These are phyloP conservation scores for Campoplex capitator DNA, from an alignment of 2,888 invertebrate genomes.

Conservation along the genomic window DNA sequence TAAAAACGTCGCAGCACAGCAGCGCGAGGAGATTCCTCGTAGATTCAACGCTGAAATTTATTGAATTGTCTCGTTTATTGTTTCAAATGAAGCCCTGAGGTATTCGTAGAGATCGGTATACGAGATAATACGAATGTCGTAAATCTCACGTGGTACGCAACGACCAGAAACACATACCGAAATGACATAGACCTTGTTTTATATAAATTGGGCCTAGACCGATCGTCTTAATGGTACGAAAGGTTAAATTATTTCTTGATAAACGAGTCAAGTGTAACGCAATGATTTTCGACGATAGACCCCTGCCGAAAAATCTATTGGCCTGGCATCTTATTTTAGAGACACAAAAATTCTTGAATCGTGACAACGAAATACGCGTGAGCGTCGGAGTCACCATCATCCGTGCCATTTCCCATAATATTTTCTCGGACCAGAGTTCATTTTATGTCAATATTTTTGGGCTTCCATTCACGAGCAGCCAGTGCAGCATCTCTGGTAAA, in stretches of 20 bases:
- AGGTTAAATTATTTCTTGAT: conserved; percentile 26
- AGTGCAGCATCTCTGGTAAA: not conserved
- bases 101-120: conserved; percentile 78
- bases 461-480: not conserved
- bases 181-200: not conserved
- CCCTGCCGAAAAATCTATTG: not conserved
- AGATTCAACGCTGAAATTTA: conserved; percentile 81
- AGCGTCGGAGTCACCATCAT: not conserved
- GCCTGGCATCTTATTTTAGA: not conserved
- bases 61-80: conserved; percentile 83
- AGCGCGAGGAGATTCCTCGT: conserved; percentile 65
- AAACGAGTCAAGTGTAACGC: not conserved
- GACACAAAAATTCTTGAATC: not conserved
- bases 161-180: conserved; percentile 9
- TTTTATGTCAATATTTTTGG: not conserved
- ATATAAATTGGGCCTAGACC: not conserved
- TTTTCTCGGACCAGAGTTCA: not conserved
- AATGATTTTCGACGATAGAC: not conserved
- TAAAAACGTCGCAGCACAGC: conserved; percentile 38
- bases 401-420: no score
- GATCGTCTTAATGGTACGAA: conserved; percentile 14
- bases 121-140: conserved; percentile 78
- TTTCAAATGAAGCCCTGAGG: conserved; percentile 79
- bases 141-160: conserved; percentile 71
- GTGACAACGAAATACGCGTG: not conserved